Base-by-base conservation (phyloP, 2,888 invertebrate species). In the Sisyra terminalis region DNA sequence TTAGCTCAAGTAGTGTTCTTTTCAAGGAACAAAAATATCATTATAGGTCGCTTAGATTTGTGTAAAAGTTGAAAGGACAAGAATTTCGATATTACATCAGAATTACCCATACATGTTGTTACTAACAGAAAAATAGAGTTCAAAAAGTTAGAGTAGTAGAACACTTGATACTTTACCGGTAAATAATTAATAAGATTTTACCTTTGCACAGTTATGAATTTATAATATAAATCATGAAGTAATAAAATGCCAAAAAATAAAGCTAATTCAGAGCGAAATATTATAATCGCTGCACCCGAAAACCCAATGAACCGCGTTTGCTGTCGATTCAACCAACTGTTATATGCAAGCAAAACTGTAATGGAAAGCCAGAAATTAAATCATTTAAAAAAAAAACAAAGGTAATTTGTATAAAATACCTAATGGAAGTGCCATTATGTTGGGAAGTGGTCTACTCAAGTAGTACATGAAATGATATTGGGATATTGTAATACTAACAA, bases 391-490 rank as follows among this genome's bases (percentile, higher is more conserved):
- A 42, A 31, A 46, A 46, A 29, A 35, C 3, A 7, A 31, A 31
- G 2, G 15, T 13, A 40, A 29, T 44, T n/a, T n/a, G n/a, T n/a
- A n/a, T n/a, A 7, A 24, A 24, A 24, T 71, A 94, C 96, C 93
- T 57, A 93, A 64, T 42, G 88, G 85, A 54, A 97, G 63, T 31
- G 86, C 93, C 73, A 97, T 85, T 29, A 85, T 86, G 63, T 98
- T 98, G 43, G 98, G 97, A 53, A 98, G 68, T 9, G 94, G 82
- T 46, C 98, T 74, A 53, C 89, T 88, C 64, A 89, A 74, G 59
- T 98, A 98, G 63, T 92, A 99, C 74, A 96, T 81, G 57, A 97
- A 92, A 65, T 99, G 98, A 62, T 96, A 98, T 61, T 99, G 98
- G 1, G 92, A 80, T 14, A 83, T 73, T 2, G 88, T 90, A 44